Percentiles rank a stretch among this genome's conserved stretches.
Conservation (phyloP, 2,888 invertebrate genomes). For the Amphimallon solstitiale region DNA sequence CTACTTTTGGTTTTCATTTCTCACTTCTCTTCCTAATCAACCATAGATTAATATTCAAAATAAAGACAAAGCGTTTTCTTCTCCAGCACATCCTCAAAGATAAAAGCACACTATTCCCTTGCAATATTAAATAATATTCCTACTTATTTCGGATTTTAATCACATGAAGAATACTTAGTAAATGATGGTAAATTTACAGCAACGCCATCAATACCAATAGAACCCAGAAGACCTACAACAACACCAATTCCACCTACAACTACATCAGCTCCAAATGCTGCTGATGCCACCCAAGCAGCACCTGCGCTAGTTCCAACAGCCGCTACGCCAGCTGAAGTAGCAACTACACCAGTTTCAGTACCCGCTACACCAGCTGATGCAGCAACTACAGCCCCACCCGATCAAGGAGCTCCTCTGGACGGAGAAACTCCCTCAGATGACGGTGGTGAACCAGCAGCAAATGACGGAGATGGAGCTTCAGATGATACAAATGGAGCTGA, state of each 20-base stretch:
- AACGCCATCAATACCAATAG: conserved; percentile 12
- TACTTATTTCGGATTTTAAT: too few species aligned
- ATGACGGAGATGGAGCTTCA: neutral
- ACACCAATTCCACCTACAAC: neutral
- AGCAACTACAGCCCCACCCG: neutral
- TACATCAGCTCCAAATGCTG: neutral
- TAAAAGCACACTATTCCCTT: neutral
- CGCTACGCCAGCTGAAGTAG: neutral
- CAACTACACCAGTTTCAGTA: neutral
- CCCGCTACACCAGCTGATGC: neutral
- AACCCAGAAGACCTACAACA: neutral
- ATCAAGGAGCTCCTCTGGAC: neutral
- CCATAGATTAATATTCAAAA: too few species aligned
- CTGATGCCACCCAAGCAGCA: neutral
- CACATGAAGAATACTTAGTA: too few species aligned
- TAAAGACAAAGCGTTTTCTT: too few species aligned
- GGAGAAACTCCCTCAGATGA: neutral
- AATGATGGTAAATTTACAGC: neutral
- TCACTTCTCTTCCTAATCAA: too few species aligned
- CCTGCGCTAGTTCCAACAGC: neutral
- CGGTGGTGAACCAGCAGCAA: neutral
- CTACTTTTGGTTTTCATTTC: too few species aligned
- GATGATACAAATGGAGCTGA: neutral
- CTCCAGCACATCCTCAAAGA: too few species aligned
- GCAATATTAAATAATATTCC: neutral